phyloP scores from a whole-genome alignment of 1,140 invertebrate genomes.

The Eciton burchellii region DNA sequence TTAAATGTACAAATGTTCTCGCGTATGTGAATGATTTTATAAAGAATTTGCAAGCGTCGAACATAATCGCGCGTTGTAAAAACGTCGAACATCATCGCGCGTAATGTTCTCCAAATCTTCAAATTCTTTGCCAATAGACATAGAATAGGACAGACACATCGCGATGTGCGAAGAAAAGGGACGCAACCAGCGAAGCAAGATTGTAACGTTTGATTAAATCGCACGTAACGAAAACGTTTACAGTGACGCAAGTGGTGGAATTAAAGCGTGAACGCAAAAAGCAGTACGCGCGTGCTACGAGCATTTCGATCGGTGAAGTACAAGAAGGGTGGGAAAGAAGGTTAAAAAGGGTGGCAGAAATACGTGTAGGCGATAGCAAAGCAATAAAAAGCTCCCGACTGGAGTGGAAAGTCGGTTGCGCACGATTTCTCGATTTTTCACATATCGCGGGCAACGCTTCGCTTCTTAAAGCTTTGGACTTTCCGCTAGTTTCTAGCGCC shows the following conservation, averaged over 20 bases:
- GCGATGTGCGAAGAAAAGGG: background rate
- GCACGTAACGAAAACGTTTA: background rate
- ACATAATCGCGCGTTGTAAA: too few relatives aligned
- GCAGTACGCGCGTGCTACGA: background rate
- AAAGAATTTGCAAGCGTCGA: too few relatives aligned
- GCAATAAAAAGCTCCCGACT: conserved; percentile 20
- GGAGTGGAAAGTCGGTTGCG: conserved; percentile 14
- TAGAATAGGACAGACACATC: background rate
- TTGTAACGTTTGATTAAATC: conserved; percentile 45
- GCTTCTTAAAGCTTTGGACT: conserved; percentile 31
- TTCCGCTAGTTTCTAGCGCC: conserved; percentile 9
- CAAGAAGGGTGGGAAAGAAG: background rate
- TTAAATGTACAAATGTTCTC: background rate
- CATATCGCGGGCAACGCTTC: conserved; percentile 15
- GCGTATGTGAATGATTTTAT: too few relatives aligned
- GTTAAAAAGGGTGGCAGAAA: conserved; percentile 29
- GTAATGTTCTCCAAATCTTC: too few relatives aligned
- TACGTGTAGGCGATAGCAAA: conserved; percentile 1
- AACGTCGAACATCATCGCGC: too few relatives aligned
- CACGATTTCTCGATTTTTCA: conserved; percentile 37
- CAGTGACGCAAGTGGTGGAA: background rate
- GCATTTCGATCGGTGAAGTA: conserved; percentile 20
- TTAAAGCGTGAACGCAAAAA: conserved; percentile 28
- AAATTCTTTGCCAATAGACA: background rate
- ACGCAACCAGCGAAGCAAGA: background rate